These are phyloP conservation scores for Neelides folsomi DNA, from an alignment of 2,888 invertebrate genomes.

Conservation along the genomic window DNA sequence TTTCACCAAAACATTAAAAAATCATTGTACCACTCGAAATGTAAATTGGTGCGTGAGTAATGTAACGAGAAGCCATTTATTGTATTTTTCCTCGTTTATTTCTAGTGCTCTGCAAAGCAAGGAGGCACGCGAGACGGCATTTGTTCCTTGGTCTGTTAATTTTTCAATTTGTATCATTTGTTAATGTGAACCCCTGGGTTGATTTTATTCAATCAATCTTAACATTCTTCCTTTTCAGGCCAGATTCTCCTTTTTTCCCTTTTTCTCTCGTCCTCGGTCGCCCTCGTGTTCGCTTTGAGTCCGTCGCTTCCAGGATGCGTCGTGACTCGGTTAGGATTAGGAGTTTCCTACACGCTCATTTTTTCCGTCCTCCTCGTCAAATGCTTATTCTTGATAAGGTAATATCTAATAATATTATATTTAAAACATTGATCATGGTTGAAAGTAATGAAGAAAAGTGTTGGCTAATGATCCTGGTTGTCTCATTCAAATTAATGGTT, in stretches of 20 bases:
- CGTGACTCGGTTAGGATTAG: conserved; percentile 65
- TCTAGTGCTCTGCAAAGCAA: conserved; percentile 64
- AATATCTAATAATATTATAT: no score
- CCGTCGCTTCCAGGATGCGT: conserved; percentile 69
- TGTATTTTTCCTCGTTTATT: conserved; percentile 35
- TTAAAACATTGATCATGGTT: no score
- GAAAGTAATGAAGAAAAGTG: no score
- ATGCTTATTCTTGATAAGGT: conserved; percentile 67
- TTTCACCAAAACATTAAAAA: no score
- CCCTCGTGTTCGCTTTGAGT: conserved; percentile 61
- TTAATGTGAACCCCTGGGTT: no score
- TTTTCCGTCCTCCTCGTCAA: conserved; percentile 86
- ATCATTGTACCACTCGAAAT: no score
- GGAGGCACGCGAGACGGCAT: conserved; percentile 68
- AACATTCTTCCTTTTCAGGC: neutral
- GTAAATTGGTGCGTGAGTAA: no score
- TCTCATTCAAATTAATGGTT: no score
- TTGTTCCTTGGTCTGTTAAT: conserved; percentile 54
- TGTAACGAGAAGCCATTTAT: no score
- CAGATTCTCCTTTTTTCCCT: conserved; percentile 73
- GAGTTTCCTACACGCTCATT: conserved; percentile 65
- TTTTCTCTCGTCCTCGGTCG: conserved; percentile 65
- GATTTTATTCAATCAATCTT: no score
- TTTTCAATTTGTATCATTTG: no score
- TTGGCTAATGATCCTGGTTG: no score